Evolutionary conservation across 1,140 invertebrate genomes (phyloP).

Genomic region (Arctopsyche grandis): DNA sequence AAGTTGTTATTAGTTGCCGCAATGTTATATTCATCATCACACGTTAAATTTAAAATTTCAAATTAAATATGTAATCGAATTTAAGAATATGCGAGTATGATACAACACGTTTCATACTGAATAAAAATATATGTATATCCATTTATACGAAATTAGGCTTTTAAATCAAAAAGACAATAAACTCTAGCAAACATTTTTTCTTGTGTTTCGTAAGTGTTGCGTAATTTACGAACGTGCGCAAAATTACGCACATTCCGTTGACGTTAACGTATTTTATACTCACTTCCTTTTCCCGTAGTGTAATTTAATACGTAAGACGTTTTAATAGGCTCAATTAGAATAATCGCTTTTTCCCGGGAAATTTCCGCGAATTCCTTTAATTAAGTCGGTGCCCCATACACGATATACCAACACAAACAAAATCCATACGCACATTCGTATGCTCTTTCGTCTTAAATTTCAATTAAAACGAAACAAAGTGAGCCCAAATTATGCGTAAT

Average conservation of each 20-base stretch:
- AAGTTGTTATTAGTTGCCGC: too few relatives aligned
- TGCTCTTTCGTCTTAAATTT: slow-evolving; percentile 2
- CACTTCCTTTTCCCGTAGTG: slow-evolving; percentile 36
- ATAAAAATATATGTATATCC: too few relatives aligned
- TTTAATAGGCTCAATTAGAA: slow-evolving; percentile 54
- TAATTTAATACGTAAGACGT: slow-evolving; percentile 52
- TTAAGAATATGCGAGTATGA: too few relatives aligned
- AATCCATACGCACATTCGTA: neutral
- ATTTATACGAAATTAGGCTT: too few relatives aligned
- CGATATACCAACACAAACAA: neutral
- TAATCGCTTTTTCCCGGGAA: slow-evolving; percentile 53
- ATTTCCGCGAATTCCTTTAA: slow-evolving; percentile 51
- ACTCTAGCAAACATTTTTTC: too few relatives aligned
- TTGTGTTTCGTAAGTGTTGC: neutral
- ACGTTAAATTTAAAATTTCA: too few relatives aligned
- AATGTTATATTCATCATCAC: too few relatives aligned
- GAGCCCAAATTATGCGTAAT: neutral
- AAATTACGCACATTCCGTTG: neutral
- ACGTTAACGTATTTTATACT: slow-evolving; percentile 33
- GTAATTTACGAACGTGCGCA: slow-evolving; percentile 14
- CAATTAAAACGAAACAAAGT: slow-evolving; percentile 8
- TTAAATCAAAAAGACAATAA: too few relatives aligned
- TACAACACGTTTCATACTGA: too few relatives aligned
- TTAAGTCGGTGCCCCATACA: slow-evolving; percentile 41
- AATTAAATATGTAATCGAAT: too few relatives aligned